These are phyloP conservation scores for Taphrorychus bicolor DNA, from an alignment of 2,888 invertebrate species.

Conservation along the genomic window DNA sequence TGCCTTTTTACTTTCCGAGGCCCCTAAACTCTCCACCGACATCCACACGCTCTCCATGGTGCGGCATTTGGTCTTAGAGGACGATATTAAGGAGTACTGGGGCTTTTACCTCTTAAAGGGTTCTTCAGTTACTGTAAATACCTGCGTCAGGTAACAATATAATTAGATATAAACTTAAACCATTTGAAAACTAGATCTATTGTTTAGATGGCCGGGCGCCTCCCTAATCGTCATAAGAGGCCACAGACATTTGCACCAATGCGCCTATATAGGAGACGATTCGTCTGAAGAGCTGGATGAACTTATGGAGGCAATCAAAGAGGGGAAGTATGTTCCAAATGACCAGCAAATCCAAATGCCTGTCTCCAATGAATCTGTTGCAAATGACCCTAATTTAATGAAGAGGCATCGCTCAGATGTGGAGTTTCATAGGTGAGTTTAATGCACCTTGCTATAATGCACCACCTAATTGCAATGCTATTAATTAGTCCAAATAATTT, in stretches of 20 bases:
- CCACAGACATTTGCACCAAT: constrained; percentile 77
- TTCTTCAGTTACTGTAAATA: constrained; percentile 75
- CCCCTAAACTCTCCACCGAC: constrained; percentile 66
- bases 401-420: constrained; percentile 68
- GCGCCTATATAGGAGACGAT: constrained; percentile 82
- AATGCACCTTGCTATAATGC: background rate
- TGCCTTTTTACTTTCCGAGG: constrained; percentile 72
- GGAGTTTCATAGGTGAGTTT: constrained; percentile 61
- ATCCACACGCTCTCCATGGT: constrained; percentile 72
- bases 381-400: constrained; percentile 71
- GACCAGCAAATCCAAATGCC: constrained; percentile 48
- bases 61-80: constrained; percentile 72
- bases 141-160: constrained; percentile 74
- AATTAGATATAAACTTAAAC: background rate
- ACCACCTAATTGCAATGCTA: background rate
- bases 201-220: constrained; percentile 74
- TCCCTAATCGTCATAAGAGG: constrained; percentile 79
- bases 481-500: background rate
- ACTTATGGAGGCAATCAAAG: constrained; percentile 54
- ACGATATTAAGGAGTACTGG: constrained; percentile 86
- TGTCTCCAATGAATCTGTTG: constrained; percentile 57
- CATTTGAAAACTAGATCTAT: too few species aligned
- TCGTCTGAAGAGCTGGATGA: constrained; percentile 80
- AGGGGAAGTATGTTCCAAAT: constrained; percentile 50
- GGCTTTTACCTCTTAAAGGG: constrained; percentile 80